Evolutionary conservation across 2,888 invertebrate species (phyloP).

Genomic region (Cotesia congregata): DNA sequence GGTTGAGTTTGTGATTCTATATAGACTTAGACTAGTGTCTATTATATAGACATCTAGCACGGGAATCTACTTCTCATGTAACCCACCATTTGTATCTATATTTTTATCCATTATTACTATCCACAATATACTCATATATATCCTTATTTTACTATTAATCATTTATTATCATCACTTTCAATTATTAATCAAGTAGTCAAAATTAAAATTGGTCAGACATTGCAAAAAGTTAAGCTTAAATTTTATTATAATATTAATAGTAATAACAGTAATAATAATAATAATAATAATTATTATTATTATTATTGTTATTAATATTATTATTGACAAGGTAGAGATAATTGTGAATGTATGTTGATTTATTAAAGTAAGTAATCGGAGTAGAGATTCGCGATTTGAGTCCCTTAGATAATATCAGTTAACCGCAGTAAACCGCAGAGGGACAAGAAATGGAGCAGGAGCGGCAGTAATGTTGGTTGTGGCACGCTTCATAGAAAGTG

Average conservation of each 20-base stretch:
- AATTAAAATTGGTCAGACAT: conserved; percentile 2
- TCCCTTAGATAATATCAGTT: conserved; percentile 9
- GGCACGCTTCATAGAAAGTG: conserved; percentile 44
- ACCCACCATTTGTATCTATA: conserved; percentile 1
- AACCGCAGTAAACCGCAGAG: conserved; percentile 10
- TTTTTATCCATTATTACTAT: not conserved
- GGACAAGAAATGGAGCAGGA: conserved; percentile 11
- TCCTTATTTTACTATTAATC: not conserved
- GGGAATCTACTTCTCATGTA: conserved; percentile 17
- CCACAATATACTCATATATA: not conserved
- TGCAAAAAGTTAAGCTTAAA: not conserved
- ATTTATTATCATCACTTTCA: not conserved
- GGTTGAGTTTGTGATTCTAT: conserved; percentile 4
- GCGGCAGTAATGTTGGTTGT: conserved; percentile 29
- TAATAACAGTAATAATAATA: too few relatives aligned
- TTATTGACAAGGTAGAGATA: not conserved
- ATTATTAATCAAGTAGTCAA: not conserved
- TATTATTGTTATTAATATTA: too few relatives aligned
- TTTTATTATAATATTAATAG: too few relatives aligned
- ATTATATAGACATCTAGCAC: not conserved
- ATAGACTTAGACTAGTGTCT: conserved; percentile 1
- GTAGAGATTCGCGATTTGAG: not conserved
- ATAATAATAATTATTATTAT: too few relatives aligned
- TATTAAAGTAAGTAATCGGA: conserved; percentile 1
- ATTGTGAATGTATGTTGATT: not conserved